Base-by-base conservation (phyloP, 2,888 invertebrate species). In the Epirrita christyi region DNA sequence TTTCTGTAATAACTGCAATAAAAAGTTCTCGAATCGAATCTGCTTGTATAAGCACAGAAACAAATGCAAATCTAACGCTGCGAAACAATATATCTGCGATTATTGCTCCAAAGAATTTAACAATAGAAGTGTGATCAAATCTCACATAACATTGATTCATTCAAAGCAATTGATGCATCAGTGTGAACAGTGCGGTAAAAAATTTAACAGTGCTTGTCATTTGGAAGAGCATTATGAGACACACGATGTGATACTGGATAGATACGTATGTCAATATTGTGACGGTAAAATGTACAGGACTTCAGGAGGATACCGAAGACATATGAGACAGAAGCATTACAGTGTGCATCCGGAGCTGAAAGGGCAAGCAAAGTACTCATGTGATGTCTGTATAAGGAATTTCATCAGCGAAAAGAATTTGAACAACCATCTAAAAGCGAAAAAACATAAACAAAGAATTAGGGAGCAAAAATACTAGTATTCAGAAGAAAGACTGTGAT, bases 151-250 rank as follows among this genome's bases (percentile, higher is more conserved):
- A 4, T 38, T 64, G 0, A 57, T 45, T 0, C 86, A 86, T 50
- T 51, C 69, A 0, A 49, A 61, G 2, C 71, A 70, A 0, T 47
- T 59, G 32, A 14, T 52, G 1, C 69, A 67, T 4, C 78, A 80
- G 14, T 86, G 85, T 21, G 76, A 82, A 0, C 56, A 64, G 1
- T 86, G 86, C 29, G 86, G 81, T 0, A 86, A 84, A 34, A 67
- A 64, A 7, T 80, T 80, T 10, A 54, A 61, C 0, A 78, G 67
- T 36, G 64, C 55, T 0, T 59, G 63, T 0, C 75, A 75, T 62
- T 71, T 86, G 34, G 11, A 51, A 0, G 86, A 86, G 41, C 86
- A 86, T 40, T 59, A 59, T 1, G 78, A 79, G 5, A 74, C 68
- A 0, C 86, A 86, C 34, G 69, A 77, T 0, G 76, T 64, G 55